Percentiles rank a stretch among this genome's conserved stretches.
Evolutionary conservation across 2,797 vertebrate genomes (phyloP).

Genomic region (Crenichthys baileyi): DNA sequence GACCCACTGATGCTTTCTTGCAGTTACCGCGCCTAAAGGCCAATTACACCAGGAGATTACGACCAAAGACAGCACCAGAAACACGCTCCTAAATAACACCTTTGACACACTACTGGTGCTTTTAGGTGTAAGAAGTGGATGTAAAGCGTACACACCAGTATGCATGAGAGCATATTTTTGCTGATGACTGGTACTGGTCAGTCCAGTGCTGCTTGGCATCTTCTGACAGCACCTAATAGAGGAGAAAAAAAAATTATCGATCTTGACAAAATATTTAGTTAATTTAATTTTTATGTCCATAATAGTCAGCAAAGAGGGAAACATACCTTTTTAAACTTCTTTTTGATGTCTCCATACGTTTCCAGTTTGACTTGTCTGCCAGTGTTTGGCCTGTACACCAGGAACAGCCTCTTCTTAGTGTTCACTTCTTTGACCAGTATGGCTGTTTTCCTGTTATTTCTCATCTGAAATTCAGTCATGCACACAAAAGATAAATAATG

Average conservation of each 20-base stretch:
- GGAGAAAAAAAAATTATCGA: neutral
- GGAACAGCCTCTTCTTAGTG: conserved; percentile 94
- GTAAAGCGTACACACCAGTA: conserved; percentile 87
- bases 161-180: conserved; percentile 93
- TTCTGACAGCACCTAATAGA: conserved; percentile 89
- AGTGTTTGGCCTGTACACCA: conserved; percentile 96
- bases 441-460: conserved; percentile 97
- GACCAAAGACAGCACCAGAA: neutral
- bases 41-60: neutral
- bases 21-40: conserved; percentile 92
- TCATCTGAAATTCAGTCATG: conserved; percentile 81
- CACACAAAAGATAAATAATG: neutral
- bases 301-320: accelerated
- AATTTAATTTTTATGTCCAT: neutral
- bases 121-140: neutral
- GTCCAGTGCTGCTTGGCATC: conserved; percentile 94
- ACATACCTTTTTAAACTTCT: conserved; percentile 96
- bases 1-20: conserved; percentile 93
- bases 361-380: conserved; percentile 96
- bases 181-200: conserved; percentile 93
- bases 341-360: conserved; percentile 91
- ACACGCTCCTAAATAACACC: neutral
- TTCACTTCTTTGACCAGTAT: conserved; percentile 96
- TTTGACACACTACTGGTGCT: neutral
- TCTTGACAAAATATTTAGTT: neutral